These are phyloP conservation scores for Hemiscyllium ocellatum DNA, from an alignment of 2,113 vertebrate genomes.

Conservation along the genomic window DNA sequence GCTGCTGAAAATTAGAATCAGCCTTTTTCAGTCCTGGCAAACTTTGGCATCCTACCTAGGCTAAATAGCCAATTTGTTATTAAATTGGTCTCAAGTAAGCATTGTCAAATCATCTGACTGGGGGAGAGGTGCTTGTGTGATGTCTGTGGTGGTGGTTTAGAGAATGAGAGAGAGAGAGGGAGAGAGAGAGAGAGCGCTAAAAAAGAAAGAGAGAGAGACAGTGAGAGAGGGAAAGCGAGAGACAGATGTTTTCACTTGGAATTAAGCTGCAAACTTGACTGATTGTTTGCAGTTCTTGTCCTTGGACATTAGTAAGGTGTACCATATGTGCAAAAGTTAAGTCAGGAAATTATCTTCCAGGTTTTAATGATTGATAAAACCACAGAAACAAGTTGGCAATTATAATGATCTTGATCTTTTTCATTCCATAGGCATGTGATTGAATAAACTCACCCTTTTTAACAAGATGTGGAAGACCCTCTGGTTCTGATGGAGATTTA, in stretches of 20 bases:
- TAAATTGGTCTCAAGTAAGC: background rate
- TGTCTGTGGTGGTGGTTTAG: too few species aligned
- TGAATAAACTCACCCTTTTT: slow-evolving; percentile 62
- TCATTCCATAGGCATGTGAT: background rate
- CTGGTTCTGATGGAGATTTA: slow-evolving; percentile 53
- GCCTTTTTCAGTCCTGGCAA: background rate
- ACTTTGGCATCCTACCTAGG: background rate
- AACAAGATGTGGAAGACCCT: slow-evolving; percentile 74
- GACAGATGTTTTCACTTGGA: too few species aligned
- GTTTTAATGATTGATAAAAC: background rate
- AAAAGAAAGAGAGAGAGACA: too few species aligned
- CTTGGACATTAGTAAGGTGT: background rate
- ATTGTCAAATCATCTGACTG: background rate
- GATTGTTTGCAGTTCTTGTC: background rate
- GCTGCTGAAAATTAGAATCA: background rate
- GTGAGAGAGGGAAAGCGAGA: too few species aligned
- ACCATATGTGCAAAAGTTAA: background rate
- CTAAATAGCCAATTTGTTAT: too few species aligned
- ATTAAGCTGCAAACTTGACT: slow-evolving; percentile 27
- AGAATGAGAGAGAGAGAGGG: too few species aligned
- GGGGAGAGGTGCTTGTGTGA: too few species aligned
- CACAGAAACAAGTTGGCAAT: background rate
- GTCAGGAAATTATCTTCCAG: background rate
- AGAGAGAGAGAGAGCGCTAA: too few species aligned
- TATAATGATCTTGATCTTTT: background rate